phyloP scores from a whole-genome alignment of 2,113 vertebrate genomes.

The Anoura caudifer region DNA sequence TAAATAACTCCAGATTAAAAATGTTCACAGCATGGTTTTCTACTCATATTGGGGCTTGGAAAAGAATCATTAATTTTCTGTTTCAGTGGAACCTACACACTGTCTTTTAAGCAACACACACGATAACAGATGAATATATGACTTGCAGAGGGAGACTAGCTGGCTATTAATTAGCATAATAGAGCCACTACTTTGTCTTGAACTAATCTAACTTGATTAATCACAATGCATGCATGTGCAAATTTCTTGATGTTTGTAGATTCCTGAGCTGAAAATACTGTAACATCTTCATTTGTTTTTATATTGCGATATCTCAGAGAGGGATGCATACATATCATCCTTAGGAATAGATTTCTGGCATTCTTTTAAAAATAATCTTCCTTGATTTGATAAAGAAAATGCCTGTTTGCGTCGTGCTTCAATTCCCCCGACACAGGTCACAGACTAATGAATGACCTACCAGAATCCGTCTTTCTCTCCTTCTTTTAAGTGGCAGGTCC shows the following conservation, averaged over 20 bases:
- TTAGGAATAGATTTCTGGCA: not conserved
- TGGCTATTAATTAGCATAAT: conserved; percentile 78
- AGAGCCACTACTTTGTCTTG: conserved; percentile 70
- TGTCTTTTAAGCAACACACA: conserved; percentile 72
- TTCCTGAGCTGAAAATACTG: conserved; percentile 22
- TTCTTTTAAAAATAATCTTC: not conserved
- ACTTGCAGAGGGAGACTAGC: conserved; percentile 67
- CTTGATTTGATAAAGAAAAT: conserved; percentile 13
- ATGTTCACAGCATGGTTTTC: conserved; percentile 80
- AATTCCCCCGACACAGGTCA: not conserved
- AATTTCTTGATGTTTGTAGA: conserved; percentile 29
- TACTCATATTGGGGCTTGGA: conserved; percentile 70
- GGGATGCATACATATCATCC: not conserved
- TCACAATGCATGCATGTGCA: conserved; percentile 57
- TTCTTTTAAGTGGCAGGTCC: conserved; percentile 96
- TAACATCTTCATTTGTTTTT: conserved; percentile 2
- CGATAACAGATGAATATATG: conserved; percentile 73
- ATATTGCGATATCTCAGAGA: conserved; percentile 11
- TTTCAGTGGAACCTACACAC: conserved; percentile 77
- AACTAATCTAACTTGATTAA: conserved; percentile 74
- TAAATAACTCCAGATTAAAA: conserved; percentile 83
- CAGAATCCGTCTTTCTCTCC: conserved; percentile 94
- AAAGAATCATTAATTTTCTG: conserved; percentile 82
- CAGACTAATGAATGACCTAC: conserved; percentile 78
- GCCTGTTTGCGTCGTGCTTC: not conserved